Evolutionary conservation across 2,888 invertebrate species (phyloP).

Genomic region (Pyrrhosoma nymphula): DNA sequence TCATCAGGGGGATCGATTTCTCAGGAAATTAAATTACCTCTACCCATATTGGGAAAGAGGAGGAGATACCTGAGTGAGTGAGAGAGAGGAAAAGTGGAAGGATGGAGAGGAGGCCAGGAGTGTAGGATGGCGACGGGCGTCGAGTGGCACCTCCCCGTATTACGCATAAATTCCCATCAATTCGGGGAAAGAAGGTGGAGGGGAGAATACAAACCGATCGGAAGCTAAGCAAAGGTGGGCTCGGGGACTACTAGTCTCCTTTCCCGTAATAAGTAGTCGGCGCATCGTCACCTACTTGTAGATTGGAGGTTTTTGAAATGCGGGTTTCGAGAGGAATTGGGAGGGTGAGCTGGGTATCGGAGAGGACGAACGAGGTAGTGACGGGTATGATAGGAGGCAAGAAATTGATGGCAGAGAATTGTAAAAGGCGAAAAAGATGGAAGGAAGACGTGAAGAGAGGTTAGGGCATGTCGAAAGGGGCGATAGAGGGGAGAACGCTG

Average conservation of each 20-base stretch:
- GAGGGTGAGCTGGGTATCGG: no score
- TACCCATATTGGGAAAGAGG: background rate
- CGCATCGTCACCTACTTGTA: no score
- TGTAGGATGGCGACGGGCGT: background rate
- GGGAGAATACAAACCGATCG: background rate
- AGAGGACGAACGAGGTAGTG: no score
- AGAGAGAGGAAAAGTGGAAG: background rate
- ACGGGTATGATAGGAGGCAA: no score
- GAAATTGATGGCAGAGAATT: no score
- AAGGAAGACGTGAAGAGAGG: no score
- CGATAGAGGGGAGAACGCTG: no score
- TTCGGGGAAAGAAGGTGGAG: background rate
- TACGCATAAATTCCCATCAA: background rate
- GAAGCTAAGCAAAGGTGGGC: background rate
- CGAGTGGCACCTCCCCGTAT: background rate
- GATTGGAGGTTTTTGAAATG: no score
- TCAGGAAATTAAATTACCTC: background rate
- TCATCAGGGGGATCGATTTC: constrained; percentile 11
- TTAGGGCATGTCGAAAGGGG: no score
- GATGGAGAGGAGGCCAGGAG: background rate
- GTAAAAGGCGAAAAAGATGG: no score
- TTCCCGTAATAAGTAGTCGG: no score
- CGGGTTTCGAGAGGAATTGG: no score
- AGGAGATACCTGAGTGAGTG: background rate
- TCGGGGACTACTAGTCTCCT: background rate